These are phyloP conservation scores for Chromoteleia sp. DNA, from an alignment of 2,888 invertebrate genomes.

Conservation along the genomic window DNA sequence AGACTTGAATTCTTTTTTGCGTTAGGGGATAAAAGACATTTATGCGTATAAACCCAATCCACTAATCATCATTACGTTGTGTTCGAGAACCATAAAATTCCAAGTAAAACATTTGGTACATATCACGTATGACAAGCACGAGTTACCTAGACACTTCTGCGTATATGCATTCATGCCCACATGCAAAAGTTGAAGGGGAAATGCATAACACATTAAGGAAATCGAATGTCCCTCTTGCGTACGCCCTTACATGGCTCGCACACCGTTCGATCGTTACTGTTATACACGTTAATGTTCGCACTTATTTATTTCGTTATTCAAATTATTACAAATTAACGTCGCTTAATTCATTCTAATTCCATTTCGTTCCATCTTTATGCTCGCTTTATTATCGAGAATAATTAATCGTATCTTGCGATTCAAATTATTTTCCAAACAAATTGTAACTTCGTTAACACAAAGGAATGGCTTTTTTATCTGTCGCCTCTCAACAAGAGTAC, in stretches of 20 bases:
- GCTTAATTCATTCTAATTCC: too few species aligned
- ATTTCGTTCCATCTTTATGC: too few species aligned
- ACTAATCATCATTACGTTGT: slow-evolving; percentile 17
- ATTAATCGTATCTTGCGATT: too few species aligned
- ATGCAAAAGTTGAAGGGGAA: slow-evolving; percentile 65
- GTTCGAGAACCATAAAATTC: slow-evolving; percentile 46
- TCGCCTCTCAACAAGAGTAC: too few species aligned
- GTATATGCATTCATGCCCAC: slow-evolving; percentile 55
- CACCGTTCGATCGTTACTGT: slow-evolving; percentile 54
- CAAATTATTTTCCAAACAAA: too few species aligned
- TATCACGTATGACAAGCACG: slow-evolving; percentile 50
- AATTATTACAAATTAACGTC: slow-evolving; percentile 6
- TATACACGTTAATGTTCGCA: slow-evolving; percentile 38
- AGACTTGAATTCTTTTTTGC: too few species aligned
- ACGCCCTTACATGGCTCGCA: slow-evolving; percentile 63
- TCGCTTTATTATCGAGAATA: too few species aligned
- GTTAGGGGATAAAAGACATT: too few species aligned
- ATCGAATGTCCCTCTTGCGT: slow-evolving; percentile 66
- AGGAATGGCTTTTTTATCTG: too few species aligned
- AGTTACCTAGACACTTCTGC: slow-evolving; percentile 51
- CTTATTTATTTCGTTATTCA: slow-evolving; percentile 27
- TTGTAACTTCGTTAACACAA: too few species aligned
- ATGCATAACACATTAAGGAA: slow-evolving; percentile 69
- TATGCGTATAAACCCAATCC: too few species aligned
- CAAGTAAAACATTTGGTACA: slow-evolving; percentile 54